These are phyloP conservation scores for Plutomurus gul DNA, from an alignment of 1,140 invertebrate species.

Conservation along the genomic window DNA sequence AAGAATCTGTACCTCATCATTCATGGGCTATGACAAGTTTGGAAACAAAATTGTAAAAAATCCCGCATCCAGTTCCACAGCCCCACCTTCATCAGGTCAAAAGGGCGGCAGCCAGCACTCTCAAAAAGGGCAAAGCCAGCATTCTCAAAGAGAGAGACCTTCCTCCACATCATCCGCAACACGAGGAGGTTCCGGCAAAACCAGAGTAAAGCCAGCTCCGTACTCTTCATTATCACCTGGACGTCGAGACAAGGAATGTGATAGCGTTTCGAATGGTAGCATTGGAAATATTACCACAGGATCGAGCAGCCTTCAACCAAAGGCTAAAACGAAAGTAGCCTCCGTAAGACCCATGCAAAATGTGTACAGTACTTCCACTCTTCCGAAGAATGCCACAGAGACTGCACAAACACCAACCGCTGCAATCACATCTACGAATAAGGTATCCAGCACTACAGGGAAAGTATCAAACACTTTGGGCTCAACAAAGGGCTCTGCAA, in stretches of 20 bases:
- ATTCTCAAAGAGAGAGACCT: background rate
- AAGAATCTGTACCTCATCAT: constrained; percentile 48
- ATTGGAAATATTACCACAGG: background rate
- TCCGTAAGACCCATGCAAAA: constrained; percentile 49
- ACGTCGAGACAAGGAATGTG: background rate
- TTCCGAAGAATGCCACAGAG: background rate
- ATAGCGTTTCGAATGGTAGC: background rate
- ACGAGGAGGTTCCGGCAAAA: background rate
- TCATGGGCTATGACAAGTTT: constrained; percentile 49
- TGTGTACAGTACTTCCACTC: constrained; percentile 17
- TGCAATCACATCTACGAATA: background rate
- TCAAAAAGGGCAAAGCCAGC: background rate
- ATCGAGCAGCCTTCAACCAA: background rate
- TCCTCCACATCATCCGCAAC: background rate
- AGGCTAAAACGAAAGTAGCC: constrained; percentile 26
- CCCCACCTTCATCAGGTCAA: background rate
- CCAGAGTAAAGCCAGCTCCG: background rate
- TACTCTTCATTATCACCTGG: background rate
- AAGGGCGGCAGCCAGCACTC: background rate
- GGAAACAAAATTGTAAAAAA: constrained; percentile 49
- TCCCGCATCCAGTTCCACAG: background rate
- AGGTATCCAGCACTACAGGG: background rate
- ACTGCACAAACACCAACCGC: background rate
- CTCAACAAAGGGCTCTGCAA: background rate
- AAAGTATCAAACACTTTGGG: background rate